Evolutionary conservation across 2,888 invertebrate genomes (phyloP).

Genomic region (Drosophila helvetica): DNA sequence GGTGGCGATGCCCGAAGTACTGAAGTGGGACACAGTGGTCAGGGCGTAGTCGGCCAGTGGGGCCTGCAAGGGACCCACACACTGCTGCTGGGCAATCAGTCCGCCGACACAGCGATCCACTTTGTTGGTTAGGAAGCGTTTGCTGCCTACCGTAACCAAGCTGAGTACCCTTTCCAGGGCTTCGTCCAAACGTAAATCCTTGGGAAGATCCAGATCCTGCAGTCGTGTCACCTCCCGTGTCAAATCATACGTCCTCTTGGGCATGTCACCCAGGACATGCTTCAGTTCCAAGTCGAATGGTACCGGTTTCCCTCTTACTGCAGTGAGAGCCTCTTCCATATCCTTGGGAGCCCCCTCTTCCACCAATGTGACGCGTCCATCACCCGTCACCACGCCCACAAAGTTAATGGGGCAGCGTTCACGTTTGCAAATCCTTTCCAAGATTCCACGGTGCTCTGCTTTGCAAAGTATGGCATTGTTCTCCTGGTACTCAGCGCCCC

Average conservation of each 20-base stretch:
- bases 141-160: slow-evolving; percentile 96
- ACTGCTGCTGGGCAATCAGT: slow-evolving; percentile 98
- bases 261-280: slow-evolving; percentile 93
- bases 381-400: slow-evolving; percentile 96
- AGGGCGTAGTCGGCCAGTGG: slow-evolving; percentile 98
- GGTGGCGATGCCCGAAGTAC: slow-evolving; percentile 94
- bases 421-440: slow-evolving; percentile 90
- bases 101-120: slow-evolving; percentile 98
- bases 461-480: slow-evolving; percentile 94
- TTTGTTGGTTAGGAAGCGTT: slow-evolving; percentile 97
- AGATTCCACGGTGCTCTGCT: slow-evolving; percentile 86
- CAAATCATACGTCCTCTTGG: slow-evolving; percentile 87
- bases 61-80: slow-evolving; percentile 98
- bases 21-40: slow-evolving; percentile 93
- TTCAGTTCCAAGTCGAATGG: slow-evolving; percentile 96
- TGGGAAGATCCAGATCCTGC: slow-evolving; percentile 83
- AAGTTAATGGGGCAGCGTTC: slow-evolving; percentile 97
- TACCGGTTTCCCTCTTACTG: slow-evolving; percentile 84
- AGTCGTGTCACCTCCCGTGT: slow-evolving; percentile 70
- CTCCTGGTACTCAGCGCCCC: slow-evolving; percentile 99
- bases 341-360: slow-evolving; percentile 85
- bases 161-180: slow-evolving; percentile 89
- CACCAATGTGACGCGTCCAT: slow-evolving; percentile 90
- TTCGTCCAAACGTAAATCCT: slow-evolving; percentile 68
- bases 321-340: slow-evolving; percentile 79